Evolutionary conservation across 2,113 vertebrate species (phyloP).

Genomic region (Anoplopoma fimbria): DNA sequence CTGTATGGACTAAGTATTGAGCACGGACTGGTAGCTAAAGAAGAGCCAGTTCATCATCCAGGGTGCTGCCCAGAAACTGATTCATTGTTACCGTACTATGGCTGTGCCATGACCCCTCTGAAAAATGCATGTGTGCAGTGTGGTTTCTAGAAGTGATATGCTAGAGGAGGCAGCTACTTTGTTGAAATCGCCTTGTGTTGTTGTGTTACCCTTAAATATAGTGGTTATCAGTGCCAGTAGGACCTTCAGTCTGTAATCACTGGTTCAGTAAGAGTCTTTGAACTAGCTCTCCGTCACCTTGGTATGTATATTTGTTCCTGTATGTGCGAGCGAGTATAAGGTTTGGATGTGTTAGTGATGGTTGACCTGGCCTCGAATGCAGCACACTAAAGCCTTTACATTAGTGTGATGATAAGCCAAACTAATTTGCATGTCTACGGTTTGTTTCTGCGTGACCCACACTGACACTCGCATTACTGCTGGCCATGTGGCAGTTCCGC

Average conservation of each 20-base stretch:
- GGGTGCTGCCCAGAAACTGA: too few relatives aligned
- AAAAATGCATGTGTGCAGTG: too few relatives aligned
- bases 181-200: not conserved
- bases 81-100: too few relatives aligned
- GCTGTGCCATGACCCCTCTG: too few relatives aligned
- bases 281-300: not conserved
- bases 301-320: not conserved
- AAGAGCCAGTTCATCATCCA: too few relatives aligned
- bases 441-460: slow-evolving; percentile 31
- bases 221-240: not conserved
- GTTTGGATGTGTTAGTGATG: not conserved
- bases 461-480: slow-evolving; percentile 29
- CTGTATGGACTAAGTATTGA: too few relatives aligned
- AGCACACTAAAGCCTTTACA: slow-evolving; percentile 8
- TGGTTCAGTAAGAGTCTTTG: not conserved
- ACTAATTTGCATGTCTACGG: slow-evolving; percentile 19
- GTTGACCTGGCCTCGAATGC: slow-evolving; percentile 6
- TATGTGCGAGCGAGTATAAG: not conserved
- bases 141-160: too few relatives aligned
- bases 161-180: not conserved
- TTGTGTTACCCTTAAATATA: not conserved
- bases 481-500: slow-evolving; percentile 12
- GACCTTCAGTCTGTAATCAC: not conserved
- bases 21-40: too few relatives aligned
- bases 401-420: slow-evolving; percentile 5